Base-by-base conservation (phyloP, 2,113 vertebrate species). In the Tylochromis polylepis region DNA sequence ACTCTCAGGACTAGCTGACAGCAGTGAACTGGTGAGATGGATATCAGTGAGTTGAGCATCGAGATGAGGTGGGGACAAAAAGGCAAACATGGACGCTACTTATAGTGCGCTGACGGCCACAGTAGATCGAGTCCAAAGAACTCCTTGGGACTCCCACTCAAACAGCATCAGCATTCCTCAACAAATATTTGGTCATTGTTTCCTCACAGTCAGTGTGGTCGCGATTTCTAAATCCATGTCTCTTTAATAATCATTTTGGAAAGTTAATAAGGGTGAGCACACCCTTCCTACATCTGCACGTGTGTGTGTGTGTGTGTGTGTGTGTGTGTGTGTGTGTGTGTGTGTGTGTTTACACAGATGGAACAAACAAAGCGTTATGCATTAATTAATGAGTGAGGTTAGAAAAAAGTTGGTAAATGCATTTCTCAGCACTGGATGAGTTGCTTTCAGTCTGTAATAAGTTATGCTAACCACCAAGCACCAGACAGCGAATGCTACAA, bases 381-480 rank as follows among this genome's bases (percentile, higher is more conserved):
- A 43, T 70, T 9, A 72, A 46, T 72, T 49, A 16, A 16, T 29
- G 41, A 72, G 2, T 46, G 38, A 72, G 3, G 1, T 27, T 46
- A 11, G 18, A 16, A 15, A 31, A 18, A 11, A 14, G 67, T 46
- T 46, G 14, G 9, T 29, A 8, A 27, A 0, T 16, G 2, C 18
- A 46, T 46, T 46, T 72, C 0, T 18, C 0, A 55, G 5, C 49
- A 53, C 9, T 9, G 18, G 49, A 20, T 15, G 6, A 0, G 5
- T 20, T 49, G 70, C 24, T 75, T 49, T 5, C 43, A 75, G 70
- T 1, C 43, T 75, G 70, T 29, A 7, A 29, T 0, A 29, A 7
- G 38, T 27, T 72, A 15, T 46, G 38, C 22, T 29, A 46, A 75
- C 24, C n/a, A 67, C 2, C 62, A 24, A 34, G 36, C 65, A 70